These are phyloP conservation scores for Spea hammondii DNA, from an alignment of 2,797 vertebrate genomes.

Conservation along the genomic window DNA sequence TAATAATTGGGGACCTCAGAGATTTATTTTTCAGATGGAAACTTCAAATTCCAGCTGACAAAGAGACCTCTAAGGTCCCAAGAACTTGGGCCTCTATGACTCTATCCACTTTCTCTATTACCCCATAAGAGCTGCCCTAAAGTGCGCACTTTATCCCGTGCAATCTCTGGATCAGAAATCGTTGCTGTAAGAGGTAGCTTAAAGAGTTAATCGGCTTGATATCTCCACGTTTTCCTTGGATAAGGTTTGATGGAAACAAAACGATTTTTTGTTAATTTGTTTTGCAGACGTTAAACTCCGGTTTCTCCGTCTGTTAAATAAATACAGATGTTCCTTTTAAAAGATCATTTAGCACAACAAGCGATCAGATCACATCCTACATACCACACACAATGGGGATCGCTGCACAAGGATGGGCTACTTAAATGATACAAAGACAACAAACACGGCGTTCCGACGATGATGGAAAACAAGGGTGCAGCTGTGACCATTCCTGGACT, in stretches of 20 bases:
- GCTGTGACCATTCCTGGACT: too few relatives aligned
- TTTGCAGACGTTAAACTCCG: slow-evolving; percentile 23
- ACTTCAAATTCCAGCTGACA: too few relatives aligned
- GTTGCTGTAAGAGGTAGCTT: not conserved
- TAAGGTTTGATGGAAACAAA: slow-evolving; percentile 20
- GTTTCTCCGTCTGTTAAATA: slow-evolving; percentile 7
- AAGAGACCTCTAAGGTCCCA: too few relatives aligned
- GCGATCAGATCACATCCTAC: slow-evolving; percentile 11
- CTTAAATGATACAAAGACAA: not conserved
- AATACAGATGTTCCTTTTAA: slow-evolving; percentile 6
- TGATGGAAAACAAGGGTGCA: too few relatives aligned
- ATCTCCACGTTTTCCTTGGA: slow-evolving; percentile 12
- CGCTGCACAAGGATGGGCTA: slow-evolving; percentile 23
- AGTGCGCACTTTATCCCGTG: too few relatives aligned
- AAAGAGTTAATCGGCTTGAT: not conserved
- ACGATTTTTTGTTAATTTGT: slow-evolving; percentile 19
- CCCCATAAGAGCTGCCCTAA: too few relatives aligned
- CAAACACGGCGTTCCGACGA: not conserved
- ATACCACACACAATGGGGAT: slow-evolving; percentile 15
- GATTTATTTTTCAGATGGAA: too few relatives aligned
- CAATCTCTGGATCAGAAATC: too few relatives aligned
- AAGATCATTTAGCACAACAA: slow-evolving; percentile 16
- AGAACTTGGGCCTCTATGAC: too few relatives aligned
- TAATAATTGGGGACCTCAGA: too few relatives aligned
- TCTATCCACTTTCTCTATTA: too few relatives aligned